Percentiles rank a stretch among this genome's conserved stretches.
Conservation (phyloP, 2,797 vertebrate species). For the Myotis pilosus region DNA sequence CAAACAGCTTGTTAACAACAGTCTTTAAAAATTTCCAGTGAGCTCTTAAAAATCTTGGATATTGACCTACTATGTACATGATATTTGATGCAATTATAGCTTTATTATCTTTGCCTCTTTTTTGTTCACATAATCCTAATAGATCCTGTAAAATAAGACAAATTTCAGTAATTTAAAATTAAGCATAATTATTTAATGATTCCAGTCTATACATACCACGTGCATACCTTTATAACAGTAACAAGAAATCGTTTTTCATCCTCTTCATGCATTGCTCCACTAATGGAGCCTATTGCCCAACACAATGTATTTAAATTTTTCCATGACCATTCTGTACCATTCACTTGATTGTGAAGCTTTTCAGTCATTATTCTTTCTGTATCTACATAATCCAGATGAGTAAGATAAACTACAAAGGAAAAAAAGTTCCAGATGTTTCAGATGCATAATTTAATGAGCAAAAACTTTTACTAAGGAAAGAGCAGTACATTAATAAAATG, state of each 20-base stretch:
- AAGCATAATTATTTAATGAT: background rate
- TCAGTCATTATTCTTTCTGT: conserved; percentile 99
- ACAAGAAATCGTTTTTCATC: conserved; percentile 98
- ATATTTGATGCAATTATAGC: conserved; percentile 99
- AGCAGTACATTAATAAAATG: background rate
- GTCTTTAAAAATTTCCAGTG: conserved; percentile 99
- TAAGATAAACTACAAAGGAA: conserved; percentile 92
- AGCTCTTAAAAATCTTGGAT: conserved; percentile 96
- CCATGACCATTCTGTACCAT: conserved; percentile 98
- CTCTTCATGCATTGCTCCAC: conserved; percentile 98
- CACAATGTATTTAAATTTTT: conserved; percentile 98
- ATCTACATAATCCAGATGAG: conserved; percentile 98
- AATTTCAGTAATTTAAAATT: background rate
- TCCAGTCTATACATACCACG: background rate
- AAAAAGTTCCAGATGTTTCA: background rate
- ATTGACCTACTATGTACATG: conserved; percentile 99
- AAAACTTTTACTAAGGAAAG: background rate
- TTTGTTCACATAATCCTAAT: conserved; percentile 97
- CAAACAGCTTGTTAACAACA: conserved; percentile 98
- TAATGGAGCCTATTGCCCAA: conserved; percentile 99
- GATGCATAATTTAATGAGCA: background rate
- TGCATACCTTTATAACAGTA: conserved; percentile 96
- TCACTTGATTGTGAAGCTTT: conserved; percentile 99
- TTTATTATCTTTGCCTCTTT: conserved; percentile 99
- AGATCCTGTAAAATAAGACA: conserved; percentile 88